Conservation (phyloP, 2,888 invertebrate genomes). For the Drosophila mimetica region DNA sequence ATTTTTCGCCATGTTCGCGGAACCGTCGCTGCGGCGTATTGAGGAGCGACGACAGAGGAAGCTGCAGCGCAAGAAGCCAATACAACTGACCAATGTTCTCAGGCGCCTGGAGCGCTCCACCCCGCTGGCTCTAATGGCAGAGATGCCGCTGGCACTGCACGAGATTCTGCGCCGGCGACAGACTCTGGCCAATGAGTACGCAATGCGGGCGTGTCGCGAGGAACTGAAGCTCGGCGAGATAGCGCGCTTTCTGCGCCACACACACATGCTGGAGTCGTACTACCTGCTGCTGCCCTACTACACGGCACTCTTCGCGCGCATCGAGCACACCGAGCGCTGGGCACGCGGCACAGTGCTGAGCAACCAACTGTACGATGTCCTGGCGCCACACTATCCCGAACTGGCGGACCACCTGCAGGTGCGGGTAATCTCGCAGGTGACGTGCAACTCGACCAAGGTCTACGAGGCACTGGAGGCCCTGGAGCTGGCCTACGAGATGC, state of each 20-base stretch:
- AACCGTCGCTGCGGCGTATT: background rate
- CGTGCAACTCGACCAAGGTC: constrained; percentile 71
- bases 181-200: constrained; percentile 84
- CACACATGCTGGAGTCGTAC: constrained; percentile 86
- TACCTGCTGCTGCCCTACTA: constrained; percentile 86
- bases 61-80: background rate
- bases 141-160: constrained; percentile 83
- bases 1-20: constrained; percentile 55
- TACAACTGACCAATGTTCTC: constrained; percentile 15
- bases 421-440: constrained; percentile 65
- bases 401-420: constrained; percentile 76
- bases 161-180: constrained; percentile 84
- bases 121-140: constrained; percentile 83
- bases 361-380: constrained; percentile 84
- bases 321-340: constrained; percentile 85
- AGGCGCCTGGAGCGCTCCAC: constrained; percentile 28
- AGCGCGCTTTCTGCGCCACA: constrained; percentile 85
- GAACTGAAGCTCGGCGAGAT: constrained; percentile 85
- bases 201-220: constrained; percentile 85
- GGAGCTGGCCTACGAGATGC: constrained; percentile 73
- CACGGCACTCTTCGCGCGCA: constrained; percentile 85
- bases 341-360: constrained; percentile 84
- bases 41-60: too few relatives aligned
- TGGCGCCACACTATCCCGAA: constrained; percentile 84
- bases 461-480: constrained; percentile 81